phyloP scores from a whole-genome alignment of 2,888 invertebrate genomes.

The Apantesis nais region DNA sequence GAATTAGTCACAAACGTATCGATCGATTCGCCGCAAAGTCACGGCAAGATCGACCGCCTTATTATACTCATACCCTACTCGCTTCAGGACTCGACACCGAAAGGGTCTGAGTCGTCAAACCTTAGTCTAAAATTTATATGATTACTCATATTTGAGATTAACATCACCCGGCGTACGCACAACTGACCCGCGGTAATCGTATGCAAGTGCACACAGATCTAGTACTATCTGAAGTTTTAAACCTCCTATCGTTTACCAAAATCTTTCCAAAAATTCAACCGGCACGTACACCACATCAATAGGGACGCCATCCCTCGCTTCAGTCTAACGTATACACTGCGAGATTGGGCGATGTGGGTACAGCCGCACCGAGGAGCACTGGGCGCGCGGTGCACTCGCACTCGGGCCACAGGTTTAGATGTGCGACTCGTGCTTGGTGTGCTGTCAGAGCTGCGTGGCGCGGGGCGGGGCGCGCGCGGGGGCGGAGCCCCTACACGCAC shows the following conservation, averaged over 20 bases:
- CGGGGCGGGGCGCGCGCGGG: conserved; percentile 27
- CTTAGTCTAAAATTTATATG: not conserved
- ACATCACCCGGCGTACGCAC: not conserved
- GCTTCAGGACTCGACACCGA: not conserved
- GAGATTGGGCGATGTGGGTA: not conserved
- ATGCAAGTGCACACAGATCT: not conserved
- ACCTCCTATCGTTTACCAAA: not conserved
- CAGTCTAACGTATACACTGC: no score
- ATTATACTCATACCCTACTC: not conserved
- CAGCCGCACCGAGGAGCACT: not conserved
- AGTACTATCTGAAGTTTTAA: not conserved
- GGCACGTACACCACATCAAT: not conserved
- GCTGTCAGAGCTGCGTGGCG: conserved; percentile 76
- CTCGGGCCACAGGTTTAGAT: conserved; percentile 45
- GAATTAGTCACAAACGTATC: conserved; percentile 10
- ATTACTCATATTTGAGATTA: not conserved
- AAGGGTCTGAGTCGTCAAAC: not conserved
- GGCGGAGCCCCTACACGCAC: no score
- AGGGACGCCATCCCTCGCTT: not conserved
- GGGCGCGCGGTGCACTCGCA: not conserved
- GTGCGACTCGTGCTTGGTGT: conserved; percentile 64
- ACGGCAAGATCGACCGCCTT: not conserved
- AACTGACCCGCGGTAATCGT: not conserved
- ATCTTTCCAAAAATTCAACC: not conserved
- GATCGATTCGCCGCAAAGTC: not conserved